phyloP scores from a whole-genome alignment of 2,888 invertebrate species.

The Auanema sp. region DNA sequence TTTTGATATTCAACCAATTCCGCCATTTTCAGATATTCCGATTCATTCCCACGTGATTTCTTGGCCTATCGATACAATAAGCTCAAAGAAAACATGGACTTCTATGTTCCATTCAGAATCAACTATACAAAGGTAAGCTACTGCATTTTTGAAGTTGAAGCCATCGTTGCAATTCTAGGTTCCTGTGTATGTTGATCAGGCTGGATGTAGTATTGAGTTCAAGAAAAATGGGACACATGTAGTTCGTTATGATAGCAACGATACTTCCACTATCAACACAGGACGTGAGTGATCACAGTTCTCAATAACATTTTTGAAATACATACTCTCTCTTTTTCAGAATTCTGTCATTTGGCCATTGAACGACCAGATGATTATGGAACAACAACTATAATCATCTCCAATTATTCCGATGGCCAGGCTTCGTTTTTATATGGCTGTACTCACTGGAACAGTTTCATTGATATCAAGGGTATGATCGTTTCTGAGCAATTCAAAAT shows the following conservation, averaged over 20 bases:
- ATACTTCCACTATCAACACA: neutral
- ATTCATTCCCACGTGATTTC: slow-evolving; percentile 19
- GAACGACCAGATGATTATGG: slow-evolving; percentile 16
- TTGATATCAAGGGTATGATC: slow-evolving; percentile 20
- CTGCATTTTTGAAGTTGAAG: neutral
- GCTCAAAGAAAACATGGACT: neutral
- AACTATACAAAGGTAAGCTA: slow-evolving; percentile 22
- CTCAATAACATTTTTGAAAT: too few species aligned
- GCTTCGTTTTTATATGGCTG: slow-evolving; percentile 8
- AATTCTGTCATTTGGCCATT: slow-evolving; percentile 19
- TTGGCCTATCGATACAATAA: neutral
- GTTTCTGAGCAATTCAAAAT: neutral
- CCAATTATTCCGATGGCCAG: slow-evolving; percentile 18
- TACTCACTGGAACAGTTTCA: slow-evolving; percentile 19
- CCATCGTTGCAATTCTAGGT: neutral
- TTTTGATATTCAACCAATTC: slow-evolving; percentile 13
- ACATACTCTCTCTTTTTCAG: slow-evolving; percentile 7
- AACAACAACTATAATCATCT: slow-evolving; percentile 18
- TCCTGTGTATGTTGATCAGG: slow-evolving; percentile 5
- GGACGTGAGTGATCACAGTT: slow-evolving; percentile 2
- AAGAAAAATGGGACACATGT: slow-evolving; percentile 5
- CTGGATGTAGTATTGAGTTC: slow-evolving; percentile 12
- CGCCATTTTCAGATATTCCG: slow-evolving; percentile 23
- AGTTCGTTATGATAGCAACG: slow-evolving; percentile 6
- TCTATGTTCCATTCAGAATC: slow-evolving; percentile 33